Percentiles rank a stretch among this genome's conserved stretches.
These are phyloP conservation scores for Mesorhabditis belari DNA, from an alignment of 2,888 invertebrate species.

Conservation along the genomic window DNA sequence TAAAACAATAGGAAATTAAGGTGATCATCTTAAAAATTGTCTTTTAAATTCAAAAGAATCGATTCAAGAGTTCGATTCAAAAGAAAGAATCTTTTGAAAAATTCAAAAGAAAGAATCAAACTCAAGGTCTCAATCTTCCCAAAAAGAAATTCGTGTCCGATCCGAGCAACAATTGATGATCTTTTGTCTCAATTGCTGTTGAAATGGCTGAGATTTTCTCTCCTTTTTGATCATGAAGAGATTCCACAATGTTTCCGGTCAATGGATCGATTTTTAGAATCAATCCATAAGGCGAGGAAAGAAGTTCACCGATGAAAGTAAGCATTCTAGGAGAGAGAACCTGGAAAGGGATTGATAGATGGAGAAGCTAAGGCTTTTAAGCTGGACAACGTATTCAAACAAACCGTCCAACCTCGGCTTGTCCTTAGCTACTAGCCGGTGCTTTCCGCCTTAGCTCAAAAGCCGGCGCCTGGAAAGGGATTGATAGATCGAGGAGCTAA, in stretches of 20 bases:
- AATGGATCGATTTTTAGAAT: slow-evolving; percentile 14
- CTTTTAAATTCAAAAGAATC: too few relatives aligned
- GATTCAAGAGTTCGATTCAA: too few relatives aligned
- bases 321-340: slow-evolving; percentile 15
- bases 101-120: too few relatives aligned
- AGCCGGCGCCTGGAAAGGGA: too few relatives aligned
- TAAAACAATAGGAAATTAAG: too few relatives aligned
- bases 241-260: slow-evolving; percentile 21
- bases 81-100: too few relatives aligned
- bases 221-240: slow-evolving; percentile 21
- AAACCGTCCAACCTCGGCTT: too few relatives aligned
- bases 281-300: slow-evolving; percentile 13
- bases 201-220: slow-evolving; percentile 10
- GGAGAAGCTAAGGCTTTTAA: not conserved
- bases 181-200: slow-evolving; percentile 24
- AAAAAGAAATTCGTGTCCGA: slow-evolving; percentile 27
- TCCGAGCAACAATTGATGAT: slow-evolving; percentile 24
- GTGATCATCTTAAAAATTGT: too few relatives aligned
- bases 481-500: too few relatives aligned
- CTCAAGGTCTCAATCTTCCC: slow-evolving; percentile 18
- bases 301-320: slow-evolving; percentile 6
- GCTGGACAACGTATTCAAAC: too few relatives aligned
- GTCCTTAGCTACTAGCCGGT: too few relatives aligned
- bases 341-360: not conserved
- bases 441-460: too few relatives aligned